phyloP scores from a whole-genome alignment of 2,888 invertebrate species.

The Notodonta ziczac region DNA sequence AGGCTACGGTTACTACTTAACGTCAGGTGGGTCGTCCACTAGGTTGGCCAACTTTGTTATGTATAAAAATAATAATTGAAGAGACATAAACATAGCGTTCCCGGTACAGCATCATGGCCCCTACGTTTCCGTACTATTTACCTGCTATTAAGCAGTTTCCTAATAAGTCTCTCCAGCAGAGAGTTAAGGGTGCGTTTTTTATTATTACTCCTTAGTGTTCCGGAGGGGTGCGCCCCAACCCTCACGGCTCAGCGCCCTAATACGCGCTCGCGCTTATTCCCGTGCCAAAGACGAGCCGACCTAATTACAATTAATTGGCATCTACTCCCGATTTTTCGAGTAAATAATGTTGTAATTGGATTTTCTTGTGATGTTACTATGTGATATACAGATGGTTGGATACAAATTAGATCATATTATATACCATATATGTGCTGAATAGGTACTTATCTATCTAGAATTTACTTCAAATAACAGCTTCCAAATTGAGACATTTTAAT shows the following conservation, averaged over 20 bases:
- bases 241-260: conserved; percentile 32
- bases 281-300: conserved; percentile 40
- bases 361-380: conserved; percentile 7
- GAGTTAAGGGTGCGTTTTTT: conserved; percentile 43
- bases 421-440: neutral
- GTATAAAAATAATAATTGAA: too few species aligned
- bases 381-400: neutral
- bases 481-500: too few species aligned
- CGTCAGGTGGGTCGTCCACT: too few species aligned
- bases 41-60: too few species aligned
- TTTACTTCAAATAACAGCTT: too few species aligned
- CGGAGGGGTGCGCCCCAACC: conserved; percentile 29
- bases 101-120: conserved; percentile 5
- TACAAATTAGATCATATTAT: neutral
- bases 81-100: neutral
- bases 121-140: conserved; percentile 28
- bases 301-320: conserved; percentile 45
- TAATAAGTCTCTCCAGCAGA: conserved; percentile 42
- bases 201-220: conserved; percentile 39
- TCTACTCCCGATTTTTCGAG: conserved; percentile 36
- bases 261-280: conserved; percentile 39
- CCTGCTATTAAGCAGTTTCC: conserved; percentile 43
- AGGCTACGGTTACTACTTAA: too few species aligned
- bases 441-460: too few species aligned
- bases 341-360: conserved; percentile 20